Evolutionary conservation across 2,888 invertebrate genomes (phyloP).

Genomic region (Villa cingulata): DNA sequence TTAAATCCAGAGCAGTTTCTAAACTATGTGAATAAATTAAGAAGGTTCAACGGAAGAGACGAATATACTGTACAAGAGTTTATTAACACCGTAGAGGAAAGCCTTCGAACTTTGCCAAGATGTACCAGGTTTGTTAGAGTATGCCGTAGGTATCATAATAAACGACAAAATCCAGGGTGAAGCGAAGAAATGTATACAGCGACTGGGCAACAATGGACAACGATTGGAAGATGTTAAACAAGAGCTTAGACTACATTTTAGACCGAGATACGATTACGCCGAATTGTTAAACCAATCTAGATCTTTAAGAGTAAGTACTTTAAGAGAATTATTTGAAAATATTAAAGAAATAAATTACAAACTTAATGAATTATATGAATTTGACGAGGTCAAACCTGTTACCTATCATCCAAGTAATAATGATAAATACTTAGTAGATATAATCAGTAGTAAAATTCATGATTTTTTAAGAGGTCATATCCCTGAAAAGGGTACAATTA

Average conservation of each 20-base stretch:
- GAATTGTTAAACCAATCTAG: neutral
- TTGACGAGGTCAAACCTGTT: neutral
- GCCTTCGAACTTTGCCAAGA: neutral
- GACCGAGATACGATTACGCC: neutral
- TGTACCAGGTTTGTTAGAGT: neutral
- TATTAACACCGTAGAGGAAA: neutral
- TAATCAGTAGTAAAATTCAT: slow-evolving; percentile 3
- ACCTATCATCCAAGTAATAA: slow-evolving; percentile 4
- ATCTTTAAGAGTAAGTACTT: slow-evolving; percentile 2
- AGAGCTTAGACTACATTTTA: slow-evolving; percentile 1
- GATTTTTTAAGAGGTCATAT: slow-evolving; percentile 2
- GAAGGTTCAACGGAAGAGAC: neutral
- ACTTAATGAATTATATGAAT: slow-evolving; percentile 1
- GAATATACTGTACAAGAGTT: slow-evolving; percentile 1
- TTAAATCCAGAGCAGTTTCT: neutral
- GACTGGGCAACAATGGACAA: neutral
- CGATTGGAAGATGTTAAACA: slow-evolving; percentile 1
- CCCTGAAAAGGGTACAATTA: slow-evolving; percentile 2
- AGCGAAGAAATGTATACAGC: slow-evolving; percentile 3
- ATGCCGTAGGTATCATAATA: neutral
- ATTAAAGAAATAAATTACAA: slow-evolving; percentile 4
- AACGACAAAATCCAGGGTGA: slow-evolving; percentile 2
- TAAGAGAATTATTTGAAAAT: slow-evolving; percentile 4
- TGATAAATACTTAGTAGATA: slow-evolving; percentile 5
- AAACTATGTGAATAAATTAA: slow-evolving; percentile 1